Base-by-base conservation (phyloP, 2,888 invertebrate genomes). In the Trichopria drosophilae region DNA sequence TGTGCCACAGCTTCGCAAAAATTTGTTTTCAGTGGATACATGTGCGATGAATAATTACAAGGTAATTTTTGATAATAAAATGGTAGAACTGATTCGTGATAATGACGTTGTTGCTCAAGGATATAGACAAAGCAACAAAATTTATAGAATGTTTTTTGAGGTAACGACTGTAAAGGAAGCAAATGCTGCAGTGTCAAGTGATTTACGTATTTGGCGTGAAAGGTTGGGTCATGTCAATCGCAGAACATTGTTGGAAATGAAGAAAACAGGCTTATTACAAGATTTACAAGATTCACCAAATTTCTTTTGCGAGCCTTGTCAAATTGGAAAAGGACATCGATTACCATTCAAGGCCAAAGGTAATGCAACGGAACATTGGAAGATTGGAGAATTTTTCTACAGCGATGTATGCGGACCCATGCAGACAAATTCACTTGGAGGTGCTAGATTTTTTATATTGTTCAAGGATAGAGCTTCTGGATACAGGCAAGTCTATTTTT, bases 401-500 rank as follows among this genome's bases (percentile, higher is more conserved):
- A 24, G 7, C 7, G 24, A 24, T 24, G 24, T 24, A 24, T 24
- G 24, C 24, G 24, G 24, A 6, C 24, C 24, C 6, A 24, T 24
- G 24, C 6, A 10, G 10, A 10, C 6, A 24, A 9, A 6, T 9
- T 61, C 60, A 3, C 48, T 57, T 15, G 51, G 56, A 1, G 59
- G 58, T 6, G 53, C 55, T 2, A 44, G 43, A 15, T 61, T 50
- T 42, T 47, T 56, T n/a, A 26, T 55, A 1, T 23, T 48, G 7
- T 56, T 57, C 23, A 58, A 53, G 7, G 56, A 61, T 26, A 52
- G 26, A n/a, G n/a, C n/a, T n/a, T n/a, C n/a, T n/a, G n/a, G n/a
- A n/a, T n/a, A n/a, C n/a, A n/a, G n/a, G n/a, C 51, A 44, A 18
- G 58, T 59, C 1, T 58, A 46, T 23, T 61, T 64, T 26, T 2